Evolutionary conservation across 2,113 vertebrate species (phyloP), one percentile per base, ranked within the genome.

Genomic region (Chaetops frenatus): DNA sequence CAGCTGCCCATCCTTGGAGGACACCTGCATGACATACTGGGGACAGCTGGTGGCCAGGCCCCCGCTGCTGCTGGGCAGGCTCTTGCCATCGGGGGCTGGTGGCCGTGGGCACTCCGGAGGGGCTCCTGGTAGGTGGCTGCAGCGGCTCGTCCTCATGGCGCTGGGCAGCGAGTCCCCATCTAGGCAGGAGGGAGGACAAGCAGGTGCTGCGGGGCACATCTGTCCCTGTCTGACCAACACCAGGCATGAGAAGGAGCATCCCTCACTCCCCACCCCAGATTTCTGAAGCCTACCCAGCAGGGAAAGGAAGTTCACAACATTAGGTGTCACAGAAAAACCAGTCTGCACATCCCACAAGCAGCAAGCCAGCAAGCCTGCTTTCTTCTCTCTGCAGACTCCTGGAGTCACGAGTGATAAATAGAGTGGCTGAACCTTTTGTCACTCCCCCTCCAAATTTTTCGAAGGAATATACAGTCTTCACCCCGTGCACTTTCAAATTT

Each of bases 21-120:
- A 98, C 95, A 98, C 98, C 95, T 98, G 98, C 97, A 98, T 98
- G 97, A 98, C 98, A 97, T 98, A 98, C 95, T 98, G 98, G 5
- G 97, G 98, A 80, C 98, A 96, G 93, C 97, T 96, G 86, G 95
- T 69, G 53, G 91, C 94, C 12, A 95, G 97, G 95, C 82, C 88
- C 64, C 97, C 76, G 2, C 97, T 96, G 42, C 96, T 92, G 54
- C 97, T 67, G 35, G 98, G 95, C 81, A 76, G 25, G 8, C 96
- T 97, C 96, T 99, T 99, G 92, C 97, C 94, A 64, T 94, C 84
- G 0, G 98, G 97, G 31, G 90, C 95, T 2, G 87, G 51, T 0
- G 94, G 95, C 87, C 85, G 91, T 7, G 94, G 97, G 95, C 94
- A 93, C 91, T 98, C 98, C 29, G 97, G 98, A 29, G 97, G 96